phyloP scores from a whole-genome alignment of 2,797 vertebrate genomes.

The Cirrhinus mrigala region DNA sequence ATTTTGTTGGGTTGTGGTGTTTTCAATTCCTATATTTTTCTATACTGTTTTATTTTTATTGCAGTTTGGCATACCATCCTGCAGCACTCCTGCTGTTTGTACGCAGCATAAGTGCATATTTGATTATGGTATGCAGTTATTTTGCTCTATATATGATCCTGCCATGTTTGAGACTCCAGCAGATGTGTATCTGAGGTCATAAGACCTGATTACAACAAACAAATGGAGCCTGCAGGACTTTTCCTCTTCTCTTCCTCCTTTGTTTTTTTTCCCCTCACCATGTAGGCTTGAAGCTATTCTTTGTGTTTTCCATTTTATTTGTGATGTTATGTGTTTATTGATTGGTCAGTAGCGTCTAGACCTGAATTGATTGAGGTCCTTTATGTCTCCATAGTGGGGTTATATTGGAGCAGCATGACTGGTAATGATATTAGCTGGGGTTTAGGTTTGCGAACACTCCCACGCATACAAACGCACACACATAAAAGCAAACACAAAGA shows the following conservation, averaged over 20 bases:
- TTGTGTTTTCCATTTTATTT: conserved; percentile 25
- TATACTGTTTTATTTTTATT: background rate
- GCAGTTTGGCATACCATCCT: background rate
- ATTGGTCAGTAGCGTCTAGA: conserved; percentile 54
- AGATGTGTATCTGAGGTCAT: conserved; percentile 4
- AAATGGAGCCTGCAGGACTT: conserved; percentile 1
- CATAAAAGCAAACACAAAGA: conserved; percentile 18
- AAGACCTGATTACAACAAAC: conserved; percentile 24
- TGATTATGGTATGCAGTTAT: background rate
- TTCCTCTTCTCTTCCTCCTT: background rate
- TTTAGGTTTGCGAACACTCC: conserved; percentile 26
- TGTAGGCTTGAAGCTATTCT: conserved; percentile 13
- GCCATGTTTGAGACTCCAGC: conserved; percentile 13
- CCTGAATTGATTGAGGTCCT: conserved; percentile 57
- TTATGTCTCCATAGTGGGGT: conserved; percentile 53
- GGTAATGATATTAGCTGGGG: conserved; percentile 40
- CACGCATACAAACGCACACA: conserved; percentile 11
- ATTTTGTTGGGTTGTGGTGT: background rate
- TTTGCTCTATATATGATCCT: background rate
- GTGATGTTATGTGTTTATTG: conserved; percentile 52
- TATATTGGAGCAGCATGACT: conserved; percentile 48
- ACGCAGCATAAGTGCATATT: background rate
- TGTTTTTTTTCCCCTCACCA: background rate
- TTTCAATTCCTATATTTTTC: background rate
- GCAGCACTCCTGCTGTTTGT: background rate